Base-by-base conservation (phyloP, 2,113 vertebrate genomes). In the Petrocephalus zakoni region DNA sequence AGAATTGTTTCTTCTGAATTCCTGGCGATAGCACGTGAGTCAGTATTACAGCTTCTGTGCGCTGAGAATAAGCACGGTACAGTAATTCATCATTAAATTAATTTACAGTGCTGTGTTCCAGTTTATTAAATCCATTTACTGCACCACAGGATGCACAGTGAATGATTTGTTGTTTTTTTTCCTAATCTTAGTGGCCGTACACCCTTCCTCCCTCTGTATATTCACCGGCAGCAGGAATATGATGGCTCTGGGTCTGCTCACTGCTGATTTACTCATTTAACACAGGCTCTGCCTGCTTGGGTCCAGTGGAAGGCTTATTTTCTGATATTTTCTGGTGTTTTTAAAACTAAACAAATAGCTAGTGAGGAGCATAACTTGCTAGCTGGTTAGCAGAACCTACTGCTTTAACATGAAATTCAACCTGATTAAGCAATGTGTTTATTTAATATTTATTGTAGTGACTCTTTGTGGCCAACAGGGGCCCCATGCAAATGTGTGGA, bases 81-180 rank as follows among this genome's bases (percentile, higher is more conserved):
- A 86, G 52, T 55, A 85, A 85, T 85, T 29, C 49, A 37, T 55
- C 84, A 86, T 86, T 29, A 86, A 86, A 86, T 53, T 53, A 55
- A 86, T 55, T 86, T 86, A 55, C 52, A 86, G 83, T 52, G 49
- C 83, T 34, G 49, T 85, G 47, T 85, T 25, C 83, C n/a, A 52
- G 49, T 34, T 19, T 56, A 86, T 55, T 86, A 55, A 53, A 86
- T 86, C 17, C 51, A 53, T 85, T 53, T 53, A 49, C 46, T 78
- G 72, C 72, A 78, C 72, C 72, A 42, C 72, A 78, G 72, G 72
- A 78, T 78, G 72, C 72, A 78, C 1, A 19, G 29, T 37, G 72
- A 78, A 42, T 42, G 72, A 78, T 42, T 78, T 37, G 11, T 78
- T 37, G 34, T 78, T 78, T 78, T 78, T 75, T 78, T 75, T 37